phyloP scores from a whole-genome alignment of 2,888 invertebrate genomes.

The Drosophila multiciliata region DNA sequence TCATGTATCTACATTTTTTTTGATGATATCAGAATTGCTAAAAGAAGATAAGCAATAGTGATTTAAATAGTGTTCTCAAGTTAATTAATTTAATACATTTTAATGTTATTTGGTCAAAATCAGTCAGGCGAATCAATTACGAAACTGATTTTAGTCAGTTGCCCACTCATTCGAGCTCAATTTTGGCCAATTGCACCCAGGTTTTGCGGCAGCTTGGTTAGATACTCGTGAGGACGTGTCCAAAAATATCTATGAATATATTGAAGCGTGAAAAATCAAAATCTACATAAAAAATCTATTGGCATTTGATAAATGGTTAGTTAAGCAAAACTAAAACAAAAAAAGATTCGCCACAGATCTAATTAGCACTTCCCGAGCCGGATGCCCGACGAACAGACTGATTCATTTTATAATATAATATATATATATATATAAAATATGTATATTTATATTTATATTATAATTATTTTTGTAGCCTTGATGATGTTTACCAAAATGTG shows the following conservation, averaged over 20 bases:
- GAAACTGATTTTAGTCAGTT: slow-evolving; percentile 30
- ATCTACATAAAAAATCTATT: slow-evolving; percentile 33
- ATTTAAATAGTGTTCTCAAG: not conserved
- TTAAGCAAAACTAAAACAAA: slow-evolving; percentile 9
- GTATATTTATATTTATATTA: not conserved
- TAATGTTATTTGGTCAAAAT: slow-evolving; percentile 63
- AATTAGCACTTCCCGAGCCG: slow-evolving; percentile 68
- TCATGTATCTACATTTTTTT: not conserved
- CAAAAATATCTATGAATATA: slow-evolving; percentile 35
- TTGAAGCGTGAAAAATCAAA: slow-evolving; percentile 42
- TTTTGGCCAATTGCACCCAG: slow-evolving; percentile 35
- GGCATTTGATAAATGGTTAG: slow-evolving; percentile 51
- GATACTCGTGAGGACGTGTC: slow-evolving; percentile 58
- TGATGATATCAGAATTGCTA: not conserved
- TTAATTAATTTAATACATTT: slow-evolving; percentile 42
- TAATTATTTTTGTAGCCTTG: slow-evolving; percentile 47
- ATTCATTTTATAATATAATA: slow-evolving; percentile 24
- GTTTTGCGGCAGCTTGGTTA: slow-evolving; percentile 5
- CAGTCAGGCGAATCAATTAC: slow-evolving; percentile 47
- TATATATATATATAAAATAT: not conserved
- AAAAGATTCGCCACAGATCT: slow-evolving; percentile 60
- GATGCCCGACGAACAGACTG: slow-evolving; percentile 42
- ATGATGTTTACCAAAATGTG: slow-evolving; percentile 57
- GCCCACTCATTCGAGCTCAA: slow-evolving; percentile 32
- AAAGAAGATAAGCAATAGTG: not conserved